Evolutionary conservation across 2,888 invertebrate species (phyloP), one percentile per base, ranked within the genome.

Genomic region (Elaeidobius kamerunicus): DNA sequence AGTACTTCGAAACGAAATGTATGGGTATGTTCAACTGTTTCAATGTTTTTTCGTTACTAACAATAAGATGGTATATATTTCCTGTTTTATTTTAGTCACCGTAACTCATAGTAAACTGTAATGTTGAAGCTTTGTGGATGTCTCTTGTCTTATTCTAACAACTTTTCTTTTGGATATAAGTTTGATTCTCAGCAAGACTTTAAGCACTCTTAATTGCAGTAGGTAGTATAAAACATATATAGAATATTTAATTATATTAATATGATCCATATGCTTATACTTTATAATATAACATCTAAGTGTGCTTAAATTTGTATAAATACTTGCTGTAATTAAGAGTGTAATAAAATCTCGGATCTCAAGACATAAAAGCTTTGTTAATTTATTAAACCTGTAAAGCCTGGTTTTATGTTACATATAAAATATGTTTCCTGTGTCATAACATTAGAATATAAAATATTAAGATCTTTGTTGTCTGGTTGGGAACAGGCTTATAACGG

Each of bases 1-100:
- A 17, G 16, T 38, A 36, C 17, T n/a, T n/a, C 12, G n/a, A 38
- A 43, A 41, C 35, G 30, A 40, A 32, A 27, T 7, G 28, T 23
- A 47, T 14, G 38, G 30, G 28, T 40, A 19, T 47, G 36, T 54
- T 45, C 50, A 50, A 41, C 50, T 46, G 9, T 16, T 45, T n/a
- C n/a, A n/a, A n/a, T n/a, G n/a, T n/a, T 53, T 49, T 41, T 14
- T 57, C 55, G 59, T 59, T 57, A 54, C 56, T 63, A 64, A 64
- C 63, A 56, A 58, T 63, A 63, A 65, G 62, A 56, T 56, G 56
- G 52, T 56, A 56, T 56, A 55, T 55, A 55, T 55, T 51, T 57
- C 40, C 47, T 49, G 56, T 60, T 59, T 61, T 59, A 41, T 58
- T 61, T 63, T 63, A 60, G 59, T 55, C 60, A 57, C 56, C 57